phyloP scores from a whole-genome alignment of 2,888 invertebrate species.

The Trilocha varians region DNA sequence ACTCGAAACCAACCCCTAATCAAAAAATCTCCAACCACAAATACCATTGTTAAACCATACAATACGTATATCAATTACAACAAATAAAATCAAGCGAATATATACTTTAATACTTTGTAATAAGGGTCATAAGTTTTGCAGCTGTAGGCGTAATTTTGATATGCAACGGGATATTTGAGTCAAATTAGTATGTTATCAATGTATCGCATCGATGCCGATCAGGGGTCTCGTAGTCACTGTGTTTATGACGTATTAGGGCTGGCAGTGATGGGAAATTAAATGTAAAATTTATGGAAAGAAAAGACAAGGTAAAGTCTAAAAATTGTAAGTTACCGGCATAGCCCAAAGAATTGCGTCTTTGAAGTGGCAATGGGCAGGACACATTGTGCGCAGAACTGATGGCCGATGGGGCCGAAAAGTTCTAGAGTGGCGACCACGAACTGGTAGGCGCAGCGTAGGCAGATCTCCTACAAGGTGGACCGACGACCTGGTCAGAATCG shows the following conservation, averaged over 20 bases:
- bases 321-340: too few relatives aligned
- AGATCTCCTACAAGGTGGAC: too few relatives aligned
- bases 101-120: constrained; percentile 11
- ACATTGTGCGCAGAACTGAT: too few relatives aligned
- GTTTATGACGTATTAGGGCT: constrained; percentile 41
- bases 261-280: constrained; percentile 10
- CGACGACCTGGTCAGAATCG: too few relatives aligned
- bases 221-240: constrained; percentile 40
- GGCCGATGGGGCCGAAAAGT: too few relatives aligned
- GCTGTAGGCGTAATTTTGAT: constrained; percentile 36
- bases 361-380: too few relatives aligned
- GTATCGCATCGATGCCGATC: constrained; percentile 58
- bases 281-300: too few relatives aligned
- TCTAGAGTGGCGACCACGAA: too few relatives aligned
- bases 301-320: too few relatives aligned
- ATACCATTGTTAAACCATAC: constrained; percentile 47
- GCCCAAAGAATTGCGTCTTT: too few relatives aligned
- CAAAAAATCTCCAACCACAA: constrained; percentile 22
- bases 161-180: constrained; percentile 58
- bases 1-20: neutral
- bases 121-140: constrained; percentile 12
- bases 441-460: too few relatives aligned
- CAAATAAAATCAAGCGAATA: constrained; percentile 10
- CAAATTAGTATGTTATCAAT: constrained; percentile 67
- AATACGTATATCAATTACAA: constrained; percentile 55